A percentile compares a stretch with the other conserved stretches of the same genome.
phyloP scores from a whole-genome alignment of 2,888 invertebrate genomes.

The Steinernema hermaphroditum region DNA sequence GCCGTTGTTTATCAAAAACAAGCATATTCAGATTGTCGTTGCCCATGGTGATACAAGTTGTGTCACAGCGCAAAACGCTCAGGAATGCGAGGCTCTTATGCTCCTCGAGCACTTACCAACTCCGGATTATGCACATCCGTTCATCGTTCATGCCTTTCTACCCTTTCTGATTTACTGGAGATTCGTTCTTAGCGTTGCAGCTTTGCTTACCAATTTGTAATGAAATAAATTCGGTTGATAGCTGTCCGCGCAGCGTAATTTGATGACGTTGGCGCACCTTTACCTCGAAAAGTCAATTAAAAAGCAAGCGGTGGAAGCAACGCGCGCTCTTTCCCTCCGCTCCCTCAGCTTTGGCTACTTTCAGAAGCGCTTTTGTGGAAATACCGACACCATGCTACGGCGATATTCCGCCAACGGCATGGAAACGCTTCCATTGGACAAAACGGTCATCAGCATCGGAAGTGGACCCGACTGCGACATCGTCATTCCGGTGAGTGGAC shows the following conservation, averaged over 20 bases:
- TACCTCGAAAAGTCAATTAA: conserved; percentile 9
- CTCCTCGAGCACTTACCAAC: conserved; percentile 3
- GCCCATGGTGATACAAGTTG: conserved; percentile 24
- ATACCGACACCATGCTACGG: conserved; percentile 33
- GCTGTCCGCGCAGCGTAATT: too few species aligned
- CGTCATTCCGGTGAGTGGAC: conserved; percentile 41
- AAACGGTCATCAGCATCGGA: conserved; percentile 43
- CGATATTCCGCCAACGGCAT: conserved; percentile 45
- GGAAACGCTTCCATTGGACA: conserved; percentile 43
- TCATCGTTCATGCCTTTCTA: neutral
- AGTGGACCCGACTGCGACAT: conserved; percentile 47
- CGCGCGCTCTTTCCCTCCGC: too few species aligned
- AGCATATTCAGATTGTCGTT: neutral
- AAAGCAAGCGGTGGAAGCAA: neutral
- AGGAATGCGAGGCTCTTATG: neutral
- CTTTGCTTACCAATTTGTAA: neutral
- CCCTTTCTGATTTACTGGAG: neutral
- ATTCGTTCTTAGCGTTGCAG: neutral
- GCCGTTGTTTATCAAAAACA: conserved; percentile 10
- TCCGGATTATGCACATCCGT: conserved; percentile 7
- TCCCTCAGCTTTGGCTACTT: too few species aligned
- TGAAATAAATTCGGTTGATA: neutral
- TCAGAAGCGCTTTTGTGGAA: neutral
- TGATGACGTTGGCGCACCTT: too few species aligned
- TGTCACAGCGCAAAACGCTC: neutral